Base-by-base conservation (phyloP, 2,113 vertebrate genomes). In the Eudyptes chrysolophus region DNA sequence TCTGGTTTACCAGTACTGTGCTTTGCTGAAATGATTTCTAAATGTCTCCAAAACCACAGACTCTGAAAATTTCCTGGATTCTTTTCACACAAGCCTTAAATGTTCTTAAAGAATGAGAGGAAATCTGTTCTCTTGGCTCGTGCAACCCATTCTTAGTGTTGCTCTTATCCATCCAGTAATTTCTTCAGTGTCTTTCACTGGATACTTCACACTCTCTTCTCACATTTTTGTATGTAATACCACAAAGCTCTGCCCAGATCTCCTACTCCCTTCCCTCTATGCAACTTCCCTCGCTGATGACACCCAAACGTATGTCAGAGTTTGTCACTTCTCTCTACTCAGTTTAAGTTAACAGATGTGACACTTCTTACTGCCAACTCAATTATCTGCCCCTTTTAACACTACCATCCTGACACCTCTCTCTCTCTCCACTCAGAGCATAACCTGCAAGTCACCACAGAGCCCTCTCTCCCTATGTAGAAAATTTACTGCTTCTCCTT, bases 181-280 rank as follows among this genome's bases (percentile, higher is more conserved):
- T 79, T 78, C 77, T 62, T 86, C 61, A 46, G 40, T 70, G 40
- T 69, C 68, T 87, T 89, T 64, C 82, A 54, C 40, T 49, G 24
- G 81, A 44, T 91, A 80, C 30, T 49, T 84, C 38, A 64, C 62
- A 60, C 69, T 11, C 54, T 70, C n/a, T 84, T 91, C 88, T 85
- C 84, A 54, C 69, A 68, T 76, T 72, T 77, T 66, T 24, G 22
- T 61, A 77, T 7, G 51, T 25, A 84, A 87, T 38, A 69, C 21
- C 72, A 81, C 79, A 87, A 64, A 83, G 62, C 51, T 96, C 64
- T 94, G 88, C 75, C 74, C 70, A 94, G 42, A 90, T 93, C 76
- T 88, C 76, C 81, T 87, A 79, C 85, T 79, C 66, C 16, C 40
- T 79, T 64, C 61, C 46, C 70, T 86, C 58, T 42, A 11, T 6